Percentiles rank a stretch among this genome's conserved stretches.
These are phyloP conservation scores for Carassius gibelio DNA, from an alignment of 2,113 vertebrate species.

Conservation along the genomic window DNA sequence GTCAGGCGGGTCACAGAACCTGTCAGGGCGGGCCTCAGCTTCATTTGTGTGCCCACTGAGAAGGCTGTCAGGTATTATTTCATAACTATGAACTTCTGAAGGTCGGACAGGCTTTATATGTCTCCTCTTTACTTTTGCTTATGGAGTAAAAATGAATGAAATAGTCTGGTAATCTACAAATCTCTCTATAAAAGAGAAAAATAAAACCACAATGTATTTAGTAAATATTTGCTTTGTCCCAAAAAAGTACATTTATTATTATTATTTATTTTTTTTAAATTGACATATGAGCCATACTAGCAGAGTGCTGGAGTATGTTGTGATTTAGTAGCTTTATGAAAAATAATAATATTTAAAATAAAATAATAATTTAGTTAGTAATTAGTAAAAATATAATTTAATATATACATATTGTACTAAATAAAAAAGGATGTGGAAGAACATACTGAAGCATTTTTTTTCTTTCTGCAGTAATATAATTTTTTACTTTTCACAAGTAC, in stretches of 20 bases:
- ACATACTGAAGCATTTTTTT: too few species aligned
- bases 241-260: conserved; percentile 11
- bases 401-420: too few species aligned
- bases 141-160: not conserved
- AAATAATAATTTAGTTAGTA: too few species aligned
- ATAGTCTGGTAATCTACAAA: not conserved
- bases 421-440: too few species aligned
- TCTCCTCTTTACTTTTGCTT: not conserved
- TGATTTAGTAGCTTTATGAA: not conserved
- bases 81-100: not conserved
- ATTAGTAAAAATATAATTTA: too few species aligned
- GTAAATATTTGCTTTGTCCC: not conserved
- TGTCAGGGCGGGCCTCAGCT: not conserved
- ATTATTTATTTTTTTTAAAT: not conserved
- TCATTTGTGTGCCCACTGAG: conserved; percentile 12
- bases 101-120: not conserved
- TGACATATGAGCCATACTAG: not conserved
- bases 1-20: conserved; percentile 2
- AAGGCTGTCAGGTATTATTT: conserved; percentile 3
- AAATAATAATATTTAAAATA: too few species aligned
- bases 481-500: too few species aligned
- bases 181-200: not conserved
- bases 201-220: not conserved
- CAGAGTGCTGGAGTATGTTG: not conserved
- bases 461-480: too few species aligned